Base-by-base conservation (phyloP, 1,140 invertebrate genomes). In the Rhagoletis pomonella region DNA sequence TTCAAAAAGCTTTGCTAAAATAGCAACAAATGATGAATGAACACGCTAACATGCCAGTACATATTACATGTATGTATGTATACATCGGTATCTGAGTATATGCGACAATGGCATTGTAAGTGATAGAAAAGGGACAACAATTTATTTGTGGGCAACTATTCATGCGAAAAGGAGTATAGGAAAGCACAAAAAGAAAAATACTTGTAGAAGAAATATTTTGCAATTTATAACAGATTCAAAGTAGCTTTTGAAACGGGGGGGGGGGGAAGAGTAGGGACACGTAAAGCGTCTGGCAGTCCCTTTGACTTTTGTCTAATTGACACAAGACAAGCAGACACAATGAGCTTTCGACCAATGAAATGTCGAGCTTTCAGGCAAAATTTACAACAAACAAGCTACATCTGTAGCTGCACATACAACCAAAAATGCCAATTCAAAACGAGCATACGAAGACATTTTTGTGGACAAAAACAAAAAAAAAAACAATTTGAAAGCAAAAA, bases 71-170 rank as follows among this genome's bases (percentile, higher is more conserved):
- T 69, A 3, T 69, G 12, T 69, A 17, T 69, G 47, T 77, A 55
- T 50, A 17, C 3, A 19, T 50, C 4, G 14, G 10, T 50, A 9
- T 77, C 50, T 10, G 73, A 3, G n/a, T 55, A 19, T 81, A 10
- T 77, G 10, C 50, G 10, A 9, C 6, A 81, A 81, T 55, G 73
- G 17, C 73, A 81, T 81, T 81, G 69, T 55, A 55, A 81, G 47
- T 55, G 12, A 81, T 81, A 50, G 73, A 81, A 81, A 81, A 81
- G 19, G n/a, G 9, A 81, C 73, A 81, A 81, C 73, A 19, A 81
- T 81, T 81, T 81, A 81, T 81, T 81, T 81, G 44, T 81, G 50
- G 73, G 73, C 73, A 81, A 58, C 73, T 47, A 81, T 81, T 81
- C 73, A 81, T 55, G 44, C 47, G n/a, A 81, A 81, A 81, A 73